Evolutionary conservation across 1,140 invertebrate genomes (phyloP).

Genomic region (Anagrus nilaparvatae): DNA sequence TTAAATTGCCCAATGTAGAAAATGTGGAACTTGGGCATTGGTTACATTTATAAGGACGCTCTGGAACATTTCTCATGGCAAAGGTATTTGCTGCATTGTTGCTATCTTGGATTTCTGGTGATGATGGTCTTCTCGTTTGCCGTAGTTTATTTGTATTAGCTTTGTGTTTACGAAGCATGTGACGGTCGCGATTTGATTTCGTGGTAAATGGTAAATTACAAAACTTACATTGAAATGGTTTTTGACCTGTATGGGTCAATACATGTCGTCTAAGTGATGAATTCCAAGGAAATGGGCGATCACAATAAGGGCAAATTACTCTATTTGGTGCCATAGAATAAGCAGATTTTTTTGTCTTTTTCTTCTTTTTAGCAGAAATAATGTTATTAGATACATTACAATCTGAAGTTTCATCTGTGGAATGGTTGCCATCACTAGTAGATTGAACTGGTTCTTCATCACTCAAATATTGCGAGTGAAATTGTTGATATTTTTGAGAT

Average conservation of each 20-base stretch:
- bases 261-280: conserved; percentile 87
- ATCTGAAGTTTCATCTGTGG: conserved; percentile 62
- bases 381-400: conserved; percentile 37
- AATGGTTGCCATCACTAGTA: conserved; percentile 67
- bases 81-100: conserved; percentile 32
- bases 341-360: conserved; percentile 80
- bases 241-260: conserved; percentile 89
- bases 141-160: conserved; percentile 41
- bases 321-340: conserved; percentile 91
- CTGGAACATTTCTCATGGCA: conserved; percentile 60
- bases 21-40: conserved; percentile 78
- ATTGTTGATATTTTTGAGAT: conserved; percentile 57
- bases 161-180: conserved; percentile 81
- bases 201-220: conserved; percentile 91
- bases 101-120: conserved; percentile 32
- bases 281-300: conserved; percentile 90
- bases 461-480: conserved; percentile 49
- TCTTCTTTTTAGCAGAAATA: conserved; percentile 29
- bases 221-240: conserved; percentile 87
- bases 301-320: conserved; percentile 84
- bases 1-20: conserved; percentile 67
- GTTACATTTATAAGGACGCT: conserved; percentile 74
- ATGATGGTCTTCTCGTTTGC: conserved; percentile 31
- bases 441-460: conserved; percentile 67
- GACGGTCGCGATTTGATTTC: conserved; percentile 93